Base-by-base conservation (phyloP, 1,140 invertebrate genomes). In the Eurosta solidaginis region DNA sequence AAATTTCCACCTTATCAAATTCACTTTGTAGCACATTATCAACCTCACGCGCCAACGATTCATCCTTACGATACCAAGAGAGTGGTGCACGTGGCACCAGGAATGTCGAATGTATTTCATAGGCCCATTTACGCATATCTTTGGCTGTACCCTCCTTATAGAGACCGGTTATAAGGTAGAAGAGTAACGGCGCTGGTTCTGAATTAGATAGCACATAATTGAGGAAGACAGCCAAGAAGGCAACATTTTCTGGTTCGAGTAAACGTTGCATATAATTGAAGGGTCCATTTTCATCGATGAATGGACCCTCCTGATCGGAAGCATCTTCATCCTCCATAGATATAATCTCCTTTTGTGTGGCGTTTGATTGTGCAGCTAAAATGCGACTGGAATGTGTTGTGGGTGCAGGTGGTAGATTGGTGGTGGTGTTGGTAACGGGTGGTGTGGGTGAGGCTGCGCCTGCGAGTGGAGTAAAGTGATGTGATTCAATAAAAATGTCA, bases 101-200 rank as follows among this genome's bases (percentile, higher is more conserved):
- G 90, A 98, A 99, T 83, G 95, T 97, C 76, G 97, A 98, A 89
- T 98, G 96, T 83, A 99, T 97, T 90, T 99, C 97, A 89, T 98
- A 98, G 36, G 97, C 97, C 97, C 97, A 99, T 88, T 97, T 96
- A 77, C 94, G 92, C 92, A 98, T 90, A 84, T 97, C 96, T 89
- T 97, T 97, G 44, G 91, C 91, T 83, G 92, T 95, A 40, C 94
- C 94, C 85, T 95, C 92, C 84, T 95, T 94, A 87, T 95, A 96
- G 42, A 94, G 88, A 85, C 96, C 94, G 22, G 95, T 95, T 85
- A 97, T 92, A 79, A 97, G 90, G 88, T 96, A 96, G 88, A 97
- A 97, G 78, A 97, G 91, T 87, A 95, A 88, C 88, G 93, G 94
- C 81, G 93, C 93, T 49, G 95, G 95, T 89, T 96, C 95, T 82